Base-by-base conservation (phyloP, 2,113 vertebrate species). In the Cinclus cinclus region DNA sequence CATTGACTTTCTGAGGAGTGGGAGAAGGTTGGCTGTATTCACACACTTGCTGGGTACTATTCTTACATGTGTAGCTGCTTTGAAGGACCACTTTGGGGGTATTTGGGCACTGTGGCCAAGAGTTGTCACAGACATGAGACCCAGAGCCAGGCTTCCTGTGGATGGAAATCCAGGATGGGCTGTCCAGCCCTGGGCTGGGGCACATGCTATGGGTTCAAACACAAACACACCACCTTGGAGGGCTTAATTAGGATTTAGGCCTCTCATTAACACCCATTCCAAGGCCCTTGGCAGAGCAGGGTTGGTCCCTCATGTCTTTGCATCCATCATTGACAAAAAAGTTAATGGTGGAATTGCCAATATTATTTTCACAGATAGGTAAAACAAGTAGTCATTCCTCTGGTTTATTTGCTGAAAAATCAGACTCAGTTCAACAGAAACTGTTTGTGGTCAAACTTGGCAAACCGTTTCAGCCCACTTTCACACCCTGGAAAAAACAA, bases 1-100 rank as follows among this genome's bases (percentile, higher is more conserved):
- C 89, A 74, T 96, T 93, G 97, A 96, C 96, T 97, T 97, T 97
- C 97, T 97, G 96, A 97, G 97, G 94, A 90, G 92, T 23, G 73
- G 97, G 95, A 96, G 96, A 76, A 94, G 95, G 93, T 65, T 96
- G 97, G 94, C 96, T 91, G 59, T 71, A 88, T 58, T 44, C 75
- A 83, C 86, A 56, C 91, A 91, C 92, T 96, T 96, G 89, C 94
- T 73, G 70, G 30, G n/a, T 92, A 71, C 91, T 93, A 83, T 84
- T 87, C 87, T 91, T 93, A 95, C 89, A 81, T 67, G 41, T 94
- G 94, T 94, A 90, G 81, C 94, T 94, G 81, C 44, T 82, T 91
- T 97, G 92, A 92, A 95, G 95, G 47, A 81, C 91, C 93, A 92
- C 94, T 96, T 96, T 9, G 75, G n/a, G 0, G 6, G 3, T 74